These are phyloP conservation scores for Dendrophyllia cribrosa DNA, from an alignment of 64 coral and sea anemone genomes.

Conservation along the genomic window DNA sequence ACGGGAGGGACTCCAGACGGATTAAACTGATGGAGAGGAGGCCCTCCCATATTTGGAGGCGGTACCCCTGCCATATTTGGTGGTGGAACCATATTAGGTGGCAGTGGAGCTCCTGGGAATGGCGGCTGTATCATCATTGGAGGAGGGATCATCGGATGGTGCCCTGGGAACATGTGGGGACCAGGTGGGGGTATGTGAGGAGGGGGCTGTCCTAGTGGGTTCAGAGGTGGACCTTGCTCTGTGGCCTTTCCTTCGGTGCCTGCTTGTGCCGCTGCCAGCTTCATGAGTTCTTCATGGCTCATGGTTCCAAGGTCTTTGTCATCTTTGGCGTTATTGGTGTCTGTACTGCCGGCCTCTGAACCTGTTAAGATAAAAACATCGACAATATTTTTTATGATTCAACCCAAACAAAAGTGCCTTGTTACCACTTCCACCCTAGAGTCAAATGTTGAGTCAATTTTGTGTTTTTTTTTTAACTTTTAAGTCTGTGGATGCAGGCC, in stretches of 20 bases:
- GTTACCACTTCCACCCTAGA: too few relatives aligned
- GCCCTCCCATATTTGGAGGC: conserved; percentile 49
- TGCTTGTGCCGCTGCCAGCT: conserved; percentile 77
- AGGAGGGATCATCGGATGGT: conserved; percentile 77
- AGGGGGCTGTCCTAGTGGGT: conserved; percentile 35
- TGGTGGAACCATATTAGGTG: conserved; percentile 73
- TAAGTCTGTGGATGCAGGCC: too few relatives aligned
- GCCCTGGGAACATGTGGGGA: conserved; percentile 76
- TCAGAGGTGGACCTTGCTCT: conserved; percentile 14
- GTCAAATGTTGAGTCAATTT: too few relatives aligned
- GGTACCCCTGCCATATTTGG: conserved; percentile 56
- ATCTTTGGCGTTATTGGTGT: conserved; percentile 46
- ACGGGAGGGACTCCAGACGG: conserved; percentile 1
- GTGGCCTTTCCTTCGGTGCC: conserved; percentile 22
- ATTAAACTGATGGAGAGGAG: conserved; percentile 39
- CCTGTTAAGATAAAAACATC: conserved; percentile 28
- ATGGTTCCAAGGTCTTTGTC: conserved; percentile 79
- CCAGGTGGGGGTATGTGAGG: conserved; percentile 80
- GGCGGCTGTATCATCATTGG: conserved; percentile 88
- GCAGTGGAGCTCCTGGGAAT: conserved; percentile 75
- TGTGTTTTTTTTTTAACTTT: too few relatives aligned
- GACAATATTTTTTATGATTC: not conserved
- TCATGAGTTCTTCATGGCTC: conserved; percentile 82
- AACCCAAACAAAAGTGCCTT: too few relatives aligned
- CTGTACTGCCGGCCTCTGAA: conserved; percentile 41